Conservation (phyloP, 2,888 invertebrate species). For the Eubasilissa splendida region DNA sequence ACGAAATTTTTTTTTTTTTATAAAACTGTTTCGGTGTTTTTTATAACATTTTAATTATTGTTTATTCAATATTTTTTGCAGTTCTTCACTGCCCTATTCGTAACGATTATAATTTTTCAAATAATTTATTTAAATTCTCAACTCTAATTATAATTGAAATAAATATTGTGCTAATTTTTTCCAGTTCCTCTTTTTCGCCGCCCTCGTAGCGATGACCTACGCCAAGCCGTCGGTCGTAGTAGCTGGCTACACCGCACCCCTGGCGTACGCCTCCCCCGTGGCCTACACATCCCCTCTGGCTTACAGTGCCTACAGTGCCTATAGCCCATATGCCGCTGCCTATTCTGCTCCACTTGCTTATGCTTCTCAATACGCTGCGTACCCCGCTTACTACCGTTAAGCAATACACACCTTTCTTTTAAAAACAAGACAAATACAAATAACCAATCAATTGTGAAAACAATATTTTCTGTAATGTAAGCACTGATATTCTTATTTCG, state of each 20-base stretch:
- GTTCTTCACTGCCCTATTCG: background rate
- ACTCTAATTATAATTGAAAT: too few species aligned
- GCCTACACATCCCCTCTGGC: slow-evolving; percentile 42
- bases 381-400: slow-evolving; percentile 33
- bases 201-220: background rate
- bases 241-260: slow-evolving; percentile 10
- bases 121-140: too few species aligned
- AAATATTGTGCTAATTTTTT: too few species aligned
- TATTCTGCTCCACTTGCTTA: slow-evolving; percentile 51
- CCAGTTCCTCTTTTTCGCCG: background rate
- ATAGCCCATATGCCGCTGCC: slow-evolving; percentile 45
- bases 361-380: slow-evolving; percentile 61
- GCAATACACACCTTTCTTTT: background rate
- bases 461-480: too few species aligned
- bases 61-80: too few species aligned
- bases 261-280: slow-evolving; percentile 36
- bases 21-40: too few species aligned
- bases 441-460: too few species aligned
- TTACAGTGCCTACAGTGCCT: slow-evolving; percentile 46
- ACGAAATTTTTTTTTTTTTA: too few species aligned
- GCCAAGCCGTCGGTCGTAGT: background rate
- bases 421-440: too few species aligned
- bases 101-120: background rate
- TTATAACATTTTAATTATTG: too few species aligned
- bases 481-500: too few species aligned